Percentiles rank a stretch among this genome's conserved stretches.
These are phyloP conservation scores for Oryzias celebensis DNA, from an alignment of 2,113 vertebrate genomes.

Conservation along the genomic window DNA sequence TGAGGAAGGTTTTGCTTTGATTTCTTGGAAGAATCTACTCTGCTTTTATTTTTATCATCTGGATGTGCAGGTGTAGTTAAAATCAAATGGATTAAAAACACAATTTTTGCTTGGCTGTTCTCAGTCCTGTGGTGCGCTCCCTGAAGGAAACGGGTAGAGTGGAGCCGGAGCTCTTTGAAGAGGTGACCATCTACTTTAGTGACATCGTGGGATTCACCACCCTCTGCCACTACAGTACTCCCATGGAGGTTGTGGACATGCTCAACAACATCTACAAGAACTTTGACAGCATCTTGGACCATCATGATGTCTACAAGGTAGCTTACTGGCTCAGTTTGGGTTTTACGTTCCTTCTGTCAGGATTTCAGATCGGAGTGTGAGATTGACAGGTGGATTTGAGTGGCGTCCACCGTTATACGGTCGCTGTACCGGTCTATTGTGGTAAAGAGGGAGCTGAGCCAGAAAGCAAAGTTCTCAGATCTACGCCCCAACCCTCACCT, in stretches of 20 bases:
- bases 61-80: too few species aligned
- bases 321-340: neutral
- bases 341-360: neutral
- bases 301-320: slow-evolving; percentile 97
- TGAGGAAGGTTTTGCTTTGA: too few species aligned
- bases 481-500: too few species aligned
- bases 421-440: too few species aligned
- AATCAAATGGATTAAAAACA: too few species aligned
- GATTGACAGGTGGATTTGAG: too few species aligned
- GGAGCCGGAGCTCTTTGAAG: slow-evolving; percentile 93
- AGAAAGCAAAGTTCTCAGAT: too few species aligned
- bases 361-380: too few species aligned
- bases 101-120: neutral
- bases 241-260: slow-evolving; percentile 99
- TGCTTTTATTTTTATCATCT: too few species aligned
- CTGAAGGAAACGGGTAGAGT: slow-evolving; percentile 94
- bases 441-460: too few species aligned
- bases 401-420: too few species aligned
- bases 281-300: slow-evolving; percentile 94
- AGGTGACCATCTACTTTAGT: slow-evolving; percentile 97
- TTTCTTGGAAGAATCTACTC: too few species aligned
- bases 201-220: slow-evolving; percentile 98
- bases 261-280: slow-evolving; percentile 97
- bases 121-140: slow-evolving; percentile 92
- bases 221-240: slow-evolving; percentile 95